phyloP scores from a whole-genome alignment of 2,888 invertebrate genomes.

The Tanypteryx hageni region DNA sequence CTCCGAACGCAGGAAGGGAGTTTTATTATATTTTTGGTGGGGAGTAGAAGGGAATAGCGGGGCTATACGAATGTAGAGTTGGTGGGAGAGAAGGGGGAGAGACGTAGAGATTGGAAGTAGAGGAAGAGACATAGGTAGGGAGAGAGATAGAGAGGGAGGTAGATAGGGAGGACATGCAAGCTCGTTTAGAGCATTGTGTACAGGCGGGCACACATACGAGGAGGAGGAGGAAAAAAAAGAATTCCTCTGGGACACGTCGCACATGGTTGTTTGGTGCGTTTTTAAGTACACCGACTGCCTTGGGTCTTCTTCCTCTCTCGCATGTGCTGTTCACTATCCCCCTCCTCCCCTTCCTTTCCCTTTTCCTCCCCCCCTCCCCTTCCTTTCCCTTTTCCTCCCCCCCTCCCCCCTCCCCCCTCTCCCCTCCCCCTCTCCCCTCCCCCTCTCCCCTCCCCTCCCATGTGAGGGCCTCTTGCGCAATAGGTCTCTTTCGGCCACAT shows the following conservation, averaged over 20 bases:
- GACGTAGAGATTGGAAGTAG: too few relatives aligned
- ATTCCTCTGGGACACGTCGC: not conserved
- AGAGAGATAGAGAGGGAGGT: too few relatives aligned
- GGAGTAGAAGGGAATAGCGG: not conserved
- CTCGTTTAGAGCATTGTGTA: not conserved
- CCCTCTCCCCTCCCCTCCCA: not conserved
- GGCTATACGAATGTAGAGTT: too few relatives aligned
- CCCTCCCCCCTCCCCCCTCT: not conserved
- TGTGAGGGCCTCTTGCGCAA: too few relatives aligned
- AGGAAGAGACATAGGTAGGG: too few relatives aligned
- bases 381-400: not conserved
- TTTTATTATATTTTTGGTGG: not conserved
- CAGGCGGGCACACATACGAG: not conserved
- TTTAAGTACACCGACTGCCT: conserved; percentile 11
- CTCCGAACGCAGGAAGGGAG: not conserved
- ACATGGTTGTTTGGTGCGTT: not conserved
- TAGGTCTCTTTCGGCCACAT: not conserved
- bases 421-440: not conserved
- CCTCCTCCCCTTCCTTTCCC: not conserved
- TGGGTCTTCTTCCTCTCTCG: not conserved
- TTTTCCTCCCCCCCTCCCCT: not conserved
- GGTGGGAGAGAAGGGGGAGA: too few relatives aligned
- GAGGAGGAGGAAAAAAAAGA: not conserved
- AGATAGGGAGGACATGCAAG: not conserved
- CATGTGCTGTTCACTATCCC: not conserved